Conservation (phyloP, 2,113 vertebrate species). For the Tamias sibiricus region DNA sequence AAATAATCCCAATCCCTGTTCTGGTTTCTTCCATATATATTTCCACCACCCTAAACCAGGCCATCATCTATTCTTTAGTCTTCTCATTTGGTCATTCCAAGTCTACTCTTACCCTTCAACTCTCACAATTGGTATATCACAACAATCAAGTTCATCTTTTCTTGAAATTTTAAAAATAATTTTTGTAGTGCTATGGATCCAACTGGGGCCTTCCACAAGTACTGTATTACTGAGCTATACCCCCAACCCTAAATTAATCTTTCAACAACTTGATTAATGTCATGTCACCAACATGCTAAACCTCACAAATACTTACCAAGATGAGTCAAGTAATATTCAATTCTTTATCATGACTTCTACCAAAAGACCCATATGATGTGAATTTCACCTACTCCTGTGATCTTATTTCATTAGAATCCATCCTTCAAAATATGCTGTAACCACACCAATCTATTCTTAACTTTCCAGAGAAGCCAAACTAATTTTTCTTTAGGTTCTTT, state of each 20-base stretch:
- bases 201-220: no score
- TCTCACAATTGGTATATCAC: not conserved
- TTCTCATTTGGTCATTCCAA: not conserved
- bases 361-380: not conserved
- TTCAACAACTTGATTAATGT: not conserved
- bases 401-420: not conserved
- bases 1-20: not conserved
- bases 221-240: not conserved
- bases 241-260: no score
- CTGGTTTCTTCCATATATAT: not conserved
- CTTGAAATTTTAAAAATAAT: not conserved
- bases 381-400: not conserved
- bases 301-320: not conserved
- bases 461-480: not conserved
- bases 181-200: not conserved
- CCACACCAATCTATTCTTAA: not conserved
- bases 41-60: not conserved
- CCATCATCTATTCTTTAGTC: not conserved
- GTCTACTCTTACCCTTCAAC: not conserved
- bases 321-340: not conserved
- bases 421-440: not conserved
- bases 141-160: not conserved
- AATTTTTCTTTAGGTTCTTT: not conserved
- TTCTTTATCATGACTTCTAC: not conserved
- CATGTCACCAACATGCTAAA: not conserved